phyloP scores from a whole-genome alignment of 2,113 vertebrate species.

The Sminthopsis crassicaudata region DNA sequence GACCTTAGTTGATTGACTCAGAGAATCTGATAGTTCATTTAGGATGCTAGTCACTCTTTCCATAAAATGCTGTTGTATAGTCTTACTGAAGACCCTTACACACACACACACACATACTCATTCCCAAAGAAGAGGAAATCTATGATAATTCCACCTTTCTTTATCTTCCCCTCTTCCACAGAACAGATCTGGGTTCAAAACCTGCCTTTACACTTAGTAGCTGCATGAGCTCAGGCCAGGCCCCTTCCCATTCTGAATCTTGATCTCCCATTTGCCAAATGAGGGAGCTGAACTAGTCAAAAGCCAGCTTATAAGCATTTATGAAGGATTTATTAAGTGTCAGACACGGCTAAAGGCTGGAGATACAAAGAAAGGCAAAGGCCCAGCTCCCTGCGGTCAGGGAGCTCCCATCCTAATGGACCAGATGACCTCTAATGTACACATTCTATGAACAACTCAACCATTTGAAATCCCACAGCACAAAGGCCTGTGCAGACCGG shows the following conservation, averaged over 20 bases:
- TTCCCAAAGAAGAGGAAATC: neutral
- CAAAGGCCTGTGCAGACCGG: neutral
- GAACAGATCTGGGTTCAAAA: neutral
- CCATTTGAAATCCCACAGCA: neutral
- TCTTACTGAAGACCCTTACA: neutral
- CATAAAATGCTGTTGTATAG: neutral
- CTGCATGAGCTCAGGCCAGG: neutral
- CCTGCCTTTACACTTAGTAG: neutral
- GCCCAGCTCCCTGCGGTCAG: neutral
- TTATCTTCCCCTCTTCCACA: neutral
- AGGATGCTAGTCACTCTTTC: neutral
- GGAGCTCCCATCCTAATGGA: neutral
- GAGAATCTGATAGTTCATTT: neutral
- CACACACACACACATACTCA: neutral
- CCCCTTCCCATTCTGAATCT: neutral
- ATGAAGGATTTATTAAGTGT: neutral
- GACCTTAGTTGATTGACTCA: neutral
- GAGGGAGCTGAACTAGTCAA: neutral
- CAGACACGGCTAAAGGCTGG: neutral
- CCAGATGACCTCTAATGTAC: neutral
- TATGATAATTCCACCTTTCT: neutral
- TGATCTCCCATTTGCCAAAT: constrained; percentile 10
- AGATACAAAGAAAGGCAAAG: neutral
- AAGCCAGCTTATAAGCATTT: neutral
- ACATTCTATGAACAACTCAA: neutral